phyloP scores from a whole-genome alignment of 2,888 invertebrate species.

The Reticulitermes lucifugus region DNA sequence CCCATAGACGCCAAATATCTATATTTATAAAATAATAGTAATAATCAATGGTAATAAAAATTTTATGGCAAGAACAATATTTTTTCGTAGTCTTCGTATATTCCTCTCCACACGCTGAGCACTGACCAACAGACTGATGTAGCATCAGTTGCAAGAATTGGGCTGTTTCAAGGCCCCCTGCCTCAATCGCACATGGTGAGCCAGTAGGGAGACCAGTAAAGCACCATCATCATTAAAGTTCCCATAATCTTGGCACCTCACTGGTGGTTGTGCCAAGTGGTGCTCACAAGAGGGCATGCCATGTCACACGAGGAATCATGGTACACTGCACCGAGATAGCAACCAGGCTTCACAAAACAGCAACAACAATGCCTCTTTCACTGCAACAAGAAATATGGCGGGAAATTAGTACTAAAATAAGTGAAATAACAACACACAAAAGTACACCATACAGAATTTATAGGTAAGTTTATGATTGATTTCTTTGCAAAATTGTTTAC shows the following conservation, averaged over 20 bases:
- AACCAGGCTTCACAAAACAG: conserved; percentile 62
- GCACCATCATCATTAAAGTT: conserved; percentile 4
- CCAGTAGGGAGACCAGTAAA: not conserved
- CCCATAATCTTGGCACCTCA: not conserved
- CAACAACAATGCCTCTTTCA: conserved; percentile 73
- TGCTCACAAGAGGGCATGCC: not conserved
- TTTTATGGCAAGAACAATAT: conserved; percentile 53
- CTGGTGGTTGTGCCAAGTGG: not conserved
- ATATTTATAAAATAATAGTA: conserved; percentile 51
- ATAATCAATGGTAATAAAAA: conserved; percentile 53
- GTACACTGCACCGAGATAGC: conserved; percentile 22
- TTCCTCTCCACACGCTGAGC: conserved; percentile 28
- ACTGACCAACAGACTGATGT: conserved; percentile 24
- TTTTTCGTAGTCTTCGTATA: conserved; percentile 40
- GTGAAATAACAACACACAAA: not conserved
- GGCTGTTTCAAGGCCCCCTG: not conserved
- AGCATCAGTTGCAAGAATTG: not conserved
- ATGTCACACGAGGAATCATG: conserved; percentile 32
- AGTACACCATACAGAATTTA: not conserved
- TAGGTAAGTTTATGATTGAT: no score
- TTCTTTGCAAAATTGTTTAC: not conserved
- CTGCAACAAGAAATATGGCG: conserved; percentile 61
- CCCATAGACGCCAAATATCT: conserved; percentile 52
- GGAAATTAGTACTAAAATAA: not conserved
- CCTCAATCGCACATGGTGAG: no score